Evolutionary conservation across 2,113 vertebrate genomes (phyloP).

Genomic region (Probosciger aterrimus): DNA sequence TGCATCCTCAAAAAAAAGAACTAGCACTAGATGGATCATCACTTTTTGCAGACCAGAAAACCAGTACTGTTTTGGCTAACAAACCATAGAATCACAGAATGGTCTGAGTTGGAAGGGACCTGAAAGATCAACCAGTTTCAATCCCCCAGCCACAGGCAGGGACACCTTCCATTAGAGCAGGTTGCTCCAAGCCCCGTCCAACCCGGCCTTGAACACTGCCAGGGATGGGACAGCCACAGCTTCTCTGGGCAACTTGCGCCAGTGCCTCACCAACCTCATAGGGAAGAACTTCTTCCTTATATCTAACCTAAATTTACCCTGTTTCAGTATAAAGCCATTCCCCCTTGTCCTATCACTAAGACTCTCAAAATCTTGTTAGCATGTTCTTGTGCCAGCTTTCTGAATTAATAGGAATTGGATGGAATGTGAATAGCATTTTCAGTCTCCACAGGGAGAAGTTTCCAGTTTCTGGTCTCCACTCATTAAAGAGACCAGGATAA

Average conservation of each 20-base stretch:
- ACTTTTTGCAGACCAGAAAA: background rate
- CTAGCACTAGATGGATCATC: background rate
- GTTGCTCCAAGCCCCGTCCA: background rate
- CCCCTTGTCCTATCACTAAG: background rate
- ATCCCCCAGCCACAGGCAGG: background rate
- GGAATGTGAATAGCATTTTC: background rate
- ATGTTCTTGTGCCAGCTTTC: background rate
- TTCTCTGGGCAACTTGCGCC: background rate
- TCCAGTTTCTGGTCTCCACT: background rate
- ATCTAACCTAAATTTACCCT: background rate
- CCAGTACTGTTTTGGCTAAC: background rate
- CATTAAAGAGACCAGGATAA: background rate
- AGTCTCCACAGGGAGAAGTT: background rate
- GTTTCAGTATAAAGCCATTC: background rate
- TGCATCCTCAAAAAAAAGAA: background rate
- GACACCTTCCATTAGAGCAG: background rate
- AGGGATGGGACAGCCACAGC: background rate
- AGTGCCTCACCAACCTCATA: background rate
- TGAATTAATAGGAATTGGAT: background rate
- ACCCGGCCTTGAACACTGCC: background rate
- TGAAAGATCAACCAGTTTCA: background rate
- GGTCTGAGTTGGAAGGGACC: background rate
- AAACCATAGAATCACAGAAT: background rate
- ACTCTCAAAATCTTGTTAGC: background rate
- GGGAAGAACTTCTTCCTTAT: background rate